Evolutionary conservation across 2,113 vertebrate species (phyloP), one percentile per base, ranked within the genome.

Genomic region (Alexandromys fortis): DNA sequence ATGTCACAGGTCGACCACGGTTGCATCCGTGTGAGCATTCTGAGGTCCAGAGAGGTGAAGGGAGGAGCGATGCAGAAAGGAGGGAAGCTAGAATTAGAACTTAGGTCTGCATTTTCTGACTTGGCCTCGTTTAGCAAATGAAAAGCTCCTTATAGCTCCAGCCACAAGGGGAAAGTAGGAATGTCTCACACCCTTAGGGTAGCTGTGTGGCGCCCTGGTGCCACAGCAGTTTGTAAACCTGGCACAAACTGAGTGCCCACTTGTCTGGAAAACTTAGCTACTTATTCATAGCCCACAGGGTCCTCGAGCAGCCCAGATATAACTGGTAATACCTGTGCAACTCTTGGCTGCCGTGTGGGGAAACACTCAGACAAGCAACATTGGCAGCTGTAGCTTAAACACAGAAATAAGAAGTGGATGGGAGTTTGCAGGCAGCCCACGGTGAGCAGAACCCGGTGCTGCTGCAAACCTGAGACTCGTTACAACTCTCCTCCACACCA

Each of bases 51-150:
- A 67, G 58, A 76, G 22, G 33, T 38, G 49, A 92, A 33, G 22
- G 24, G 55, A 91, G 24, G 55, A 93, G 67, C n/a, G 82, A 52
- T 68, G 94, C 21, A 49, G 81, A 96, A 77, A 49, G 76, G 92
- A 88, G 90, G 83, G 83, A 93, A 1, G 8, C 86, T 95, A 72
- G 86, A 94, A 89, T 96, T 96, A 70, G 94, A 96, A 94, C 58
- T 85, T 82, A 63, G 92, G 92, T 90, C 90, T 94, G 52, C 61
- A 82, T 90, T 96, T 95, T 72, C 90, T 73, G 58, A 63, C 47
- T 92, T 65, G 83, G 70, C 52, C 77, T 65, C n/a, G 47, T 93
- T 93, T 95, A 94, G 96, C 78, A 91, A 90, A 92, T n/a, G 70
- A 93, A 78, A 91, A 19, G 11, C 90, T 77, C 45, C 90, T 70